Evolutionary conservation across 2,888 invertebrate genomes (phyloP), one percentile per base, ranked within the genome.

Genomic region (Eudasyphora cyanicolor): DNA sequence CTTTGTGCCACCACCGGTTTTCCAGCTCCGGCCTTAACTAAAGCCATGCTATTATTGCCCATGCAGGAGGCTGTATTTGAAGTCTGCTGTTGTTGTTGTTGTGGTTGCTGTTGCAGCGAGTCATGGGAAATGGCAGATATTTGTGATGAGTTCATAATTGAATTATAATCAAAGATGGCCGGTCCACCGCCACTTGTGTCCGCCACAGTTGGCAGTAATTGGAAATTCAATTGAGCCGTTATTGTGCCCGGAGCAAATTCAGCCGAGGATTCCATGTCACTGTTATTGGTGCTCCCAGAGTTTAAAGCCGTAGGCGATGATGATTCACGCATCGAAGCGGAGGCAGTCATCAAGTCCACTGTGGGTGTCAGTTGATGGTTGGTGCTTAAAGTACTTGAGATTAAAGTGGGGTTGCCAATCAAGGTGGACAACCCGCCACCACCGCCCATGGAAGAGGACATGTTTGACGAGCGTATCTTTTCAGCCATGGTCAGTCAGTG

Each of bases 81-180:
- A 38, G 29, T 42, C 21, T 69, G 76, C 19, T 19, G 70, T 54
- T 57, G 64, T 49, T 75, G 79, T 51, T 60, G 45, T 7, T 75
- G 64, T 8, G 69, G 77, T 12, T 45, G 71, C 62, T 27, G n/a
- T n/a, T 88, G 88, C 71, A 89, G 87, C 19, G 90, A 89, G 79
- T 92, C 92, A 86, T 90, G 91, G 35, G 92, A 92, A 73, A 90
- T 89, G 83, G 90, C 89, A 57, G 92, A 92, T 86, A 92, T 92
- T 89, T 92, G 92, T 88, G 92, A 92, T 88, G 92, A 88, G 82
- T 92, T 92, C 92, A 92, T 92, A 85, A 92, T 89, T 84, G 90
- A 90, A 86, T 90, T 91, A 87, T 88, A 88, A 82, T 91, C 92
- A 83, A 87, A 86, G 51, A 86, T 87, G 79, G 78, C 87, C 73